phyloP scores from a whole-genome alignment of 2,113 vertebrate species.

The Pollimyrus isidori region DNA sequence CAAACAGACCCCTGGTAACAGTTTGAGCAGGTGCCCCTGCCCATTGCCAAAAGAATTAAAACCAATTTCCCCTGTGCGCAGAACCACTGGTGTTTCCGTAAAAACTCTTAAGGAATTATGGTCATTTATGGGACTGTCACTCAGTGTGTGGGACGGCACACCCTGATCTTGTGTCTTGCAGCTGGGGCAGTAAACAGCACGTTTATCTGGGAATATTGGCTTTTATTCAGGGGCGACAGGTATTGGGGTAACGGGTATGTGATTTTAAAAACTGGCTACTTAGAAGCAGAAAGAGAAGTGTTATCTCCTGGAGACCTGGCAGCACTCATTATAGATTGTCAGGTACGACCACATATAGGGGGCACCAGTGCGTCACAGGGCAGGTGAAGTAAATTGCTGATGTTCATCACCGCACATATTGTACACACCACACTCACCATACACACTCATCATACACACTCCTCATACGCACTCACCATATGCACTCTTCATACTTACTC shows the following conservation, averaged over 20 bases:
- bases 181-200: not conserved
- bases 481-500: not conserved
- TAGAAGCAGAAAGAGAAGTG: not conserved
- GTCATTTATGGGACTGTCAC: constrained; percentile 25
- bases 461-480: no score
- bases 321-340: not conserved
- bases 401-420: not conserved
- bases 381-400: not conserved
- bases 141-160: not conserved
- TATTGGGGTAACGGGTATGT: not conserved
- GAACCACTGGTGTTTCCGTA: constrained; percentile 16
- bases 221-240: not conserved
- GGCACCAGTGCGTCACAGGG: not conserved
- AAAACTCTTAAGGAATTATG: constrained; percentile 24
- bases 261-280: not conserved
- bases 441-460: no score
- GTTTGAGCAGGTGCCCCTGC: not conserved
- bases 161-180: not conserved
- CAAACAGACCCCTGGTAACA: not conserved
- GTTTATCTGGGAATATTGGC: not conserved
- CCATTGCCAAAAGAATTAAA: constrained; percentile 33
- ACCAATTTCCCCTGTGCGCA: constrained; percentile 25
- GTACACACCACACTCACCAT: not conserved
- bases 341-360: not conserved
- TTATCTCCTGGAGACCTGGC: not conserved